phyloP scores from a whole-genome alignment of 2,113 vertebrate species.

The Psilopsiagon aurifrons region DNA sequence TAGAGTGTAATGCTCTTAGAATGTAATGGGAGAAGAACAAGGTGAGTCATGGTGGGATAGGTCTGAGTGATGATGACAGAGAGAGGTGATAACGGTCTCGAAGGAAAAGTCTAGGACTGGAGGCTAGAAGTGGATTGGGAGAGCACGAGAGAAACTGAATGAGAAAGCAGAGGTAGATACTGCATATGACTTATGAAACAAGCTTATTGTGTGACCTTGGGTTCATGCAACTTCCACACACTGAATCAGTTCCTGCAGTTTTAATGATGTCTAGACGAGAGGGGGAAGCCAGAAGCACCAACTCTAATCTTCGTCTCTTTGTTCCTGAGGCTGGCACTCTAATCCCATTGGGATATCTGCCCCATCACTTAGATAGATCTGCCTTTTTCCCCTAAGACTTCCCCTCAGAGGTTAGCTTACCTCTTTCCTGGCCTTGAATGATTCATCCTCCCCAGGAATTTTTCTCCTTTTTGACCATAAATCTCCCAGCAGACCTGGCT shows the following conservation, averaged over 20 bases:
- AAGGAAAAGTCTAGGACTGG: not conserved
- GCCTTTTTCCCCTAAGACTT: not conserved
- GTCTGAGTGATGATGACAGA: not conserved
- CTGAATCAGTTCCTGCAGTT: not conserved
- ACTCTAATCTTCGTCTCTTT: not conserved
- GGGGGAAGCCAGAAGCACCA: not conserved
- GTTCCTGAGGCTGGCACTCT: not conserved
- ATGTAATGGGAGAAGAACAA: not conserved
- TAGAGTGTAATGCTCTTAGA: not conserved
- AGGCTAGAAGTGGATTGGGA: not conserved
- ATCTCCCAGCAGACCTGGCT: not conserved
- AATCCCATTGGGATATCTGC: not conserved
- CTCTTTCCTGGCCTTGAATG: not conserved
- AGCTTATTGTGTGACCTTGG: not conserved
- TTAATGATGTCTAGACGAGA: constrained; percentile 34
- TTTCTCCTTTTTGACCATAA: not conserved
- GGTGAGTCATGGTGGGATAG: not conserved
- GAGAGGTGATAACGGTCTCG: not conserved
- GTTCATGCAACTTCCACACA: not conserved
- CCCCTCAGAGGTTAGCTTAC: not conserved
- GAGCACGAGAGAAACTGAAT: not conserved
- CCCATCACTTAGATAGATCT: not conserved
- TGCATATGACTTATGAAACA: not conserved
- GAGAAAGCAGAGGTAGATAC: not conserved
- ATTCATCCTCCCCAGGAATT: not conserved